Evolutionary conservation across 1,140 invertebrate species (phyloP).

Genomic region (Heliothis virescens): DNA sequence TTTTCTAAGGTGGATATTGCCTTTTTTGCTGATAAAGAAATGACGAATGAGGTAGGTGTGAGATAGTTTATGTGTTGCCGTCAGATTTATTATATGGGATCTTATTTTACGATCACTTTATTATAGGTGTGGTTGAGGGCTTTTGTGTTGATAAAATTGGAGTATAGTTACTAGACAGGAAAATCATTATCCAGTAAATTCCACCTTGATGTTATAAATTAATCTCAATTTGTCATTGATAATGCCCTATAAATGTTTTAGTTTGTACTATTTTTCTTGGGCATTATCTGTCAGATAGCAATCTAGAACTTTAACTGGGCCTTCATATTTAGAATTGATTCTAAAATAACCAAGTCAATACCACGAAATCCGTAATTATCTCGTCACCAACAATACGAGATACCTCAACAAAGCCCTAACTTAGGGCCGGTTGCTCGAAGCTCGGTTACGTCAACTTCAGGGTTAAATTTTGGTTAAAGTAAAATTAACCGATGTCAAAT

Average conservation of each 20-base stretch:
- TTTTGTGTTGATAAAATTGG: constrained; percentile 16
- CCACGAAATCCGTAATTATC: background rate
- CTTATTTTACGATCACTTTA: constrained; percentile 57
- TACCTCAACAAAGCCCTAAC: constrained; percentile 17
- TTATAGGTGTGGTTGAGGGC: constrained; percentile 43
- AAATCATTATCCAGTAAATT: no score
- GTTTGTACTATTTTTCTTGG: no score
- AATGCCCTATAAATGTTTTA: no score
- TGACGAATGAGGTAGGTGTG: constrained; percentile 78
- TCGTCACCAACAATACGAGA: constrained; percentile 16
- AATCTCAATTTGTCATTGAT: no score
- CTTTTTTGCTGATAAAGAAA: constrained; percentile 81
- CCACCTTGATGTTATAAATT: no score
- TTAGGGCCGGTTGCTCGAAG: no score
- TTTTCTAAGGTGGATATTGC: constrained; percentile 77
- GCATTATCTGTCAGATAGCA: no score
- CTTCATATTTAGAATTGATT: no score
- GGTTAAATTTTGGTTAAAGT: no score
- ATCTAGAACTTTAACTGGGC: no score
- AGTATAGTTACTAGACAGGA: background rate
- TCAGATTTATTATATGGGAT: constrained; percentile 66
- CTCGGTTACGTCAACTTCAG: no score
- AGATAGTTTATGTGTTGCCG: constrained; percentile 69
- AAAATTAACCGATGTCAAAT: no score
- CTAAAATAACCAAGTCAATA: background rate